phyloP scores from a whole-genome alignment of 2,113 vertebrate genomes.

The Periophthalmodon schlosseri region DNA sequence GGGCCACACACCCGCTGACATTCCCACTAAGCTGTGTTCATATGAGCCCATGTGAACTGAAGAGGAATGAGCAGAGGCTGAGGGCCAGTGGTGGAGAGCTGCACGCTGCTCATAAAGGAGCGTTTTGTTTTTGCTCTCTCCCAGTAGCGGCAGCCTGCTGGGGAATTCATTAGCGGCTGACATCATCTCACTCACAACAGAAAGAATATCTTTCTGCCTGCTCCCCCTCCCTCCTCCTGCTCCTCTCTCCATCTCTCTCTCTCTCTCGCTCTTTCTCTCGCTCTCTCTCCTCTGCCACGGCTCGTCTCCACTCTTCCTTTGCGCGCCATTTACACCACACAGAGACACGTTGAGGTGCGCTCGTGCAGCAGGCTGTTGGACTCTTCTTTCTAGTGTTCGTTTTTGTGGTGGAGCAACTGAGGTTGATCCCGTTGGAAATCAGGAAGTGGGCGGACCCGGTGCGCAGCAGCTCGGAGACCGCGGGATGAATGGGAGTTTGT shows the following conservation, averaged over 20 bases:
- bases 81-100: slow-evolving; percentile 60
- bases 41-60: slow-evolving; percentile 48
- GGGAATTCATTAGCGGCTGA: slow-evolving; percentile 80
- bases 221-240: slow-evolving; percentile 39
- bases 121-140: slow-evolving; percentile 74
- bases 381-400: slow-evolving; percentile 39
- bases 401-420: slow-evolving; percentile 50
- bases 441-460: slow-evolving; percentile 79
- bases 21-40: neutral
- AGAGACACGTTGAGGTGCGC: slow-evolving; percentile 35
- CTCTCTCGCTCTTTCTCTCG: slow-evolving; percentile 20
- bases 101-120: slow-evolving; percentile 70
- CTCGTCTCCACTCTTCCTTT: slow-evolving; percentile 42
- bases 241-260: slow-evolving; percentile 15
- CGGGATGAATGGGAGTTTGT: slow-evolving; percentile 79
- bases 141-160: slow-evolving; percentile 75
- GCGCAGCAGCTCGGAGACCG: slow-evolving; percentile 54
- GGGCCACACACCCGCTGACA: slow-evolving; percentile 13
- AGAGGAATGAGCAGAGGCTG: slow-evolving; percentile 25
- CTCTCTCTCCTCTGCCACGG: slow-evolving; percentile 36
- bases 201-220: slow-evolving; percentile 76
- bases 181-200: slow-evolving; percentile 74
- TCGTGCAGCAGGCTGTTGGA: slow-evolving; percentile 38
- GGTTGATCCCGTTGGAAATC: slow-evolving; percentile 66
- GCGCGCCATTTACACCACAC: slow-evolving; percentile 65